These are phyloP conservation scores for Saguinus imperator DNA, from an alignment of 2,113 vertebrate genomes.

Conservation along the genomic window DNA sequence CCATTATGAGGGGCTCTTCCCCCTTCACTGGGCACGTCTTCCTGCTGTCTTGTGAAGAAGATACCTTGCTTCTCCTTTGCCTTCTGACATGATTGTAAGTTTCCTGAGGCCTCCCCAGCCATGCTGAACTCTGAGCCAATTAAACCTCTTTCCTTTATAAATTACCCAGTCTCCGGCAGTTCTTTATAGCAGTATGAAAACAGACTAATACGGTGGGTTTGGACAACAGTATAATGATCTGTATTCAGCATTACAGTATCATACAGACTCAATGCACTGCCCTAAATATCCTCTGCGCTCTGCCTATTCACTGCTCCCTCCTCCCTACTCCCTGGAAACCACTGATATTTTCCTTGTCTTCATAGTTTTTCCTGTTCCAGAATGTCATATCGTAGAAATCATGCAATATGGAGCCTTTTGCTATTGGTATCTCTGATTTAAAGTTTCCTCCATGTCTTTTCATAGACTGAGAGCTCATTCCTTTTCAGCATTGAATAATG, in stretches of 20 bases:
- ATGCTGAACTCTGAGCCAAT: no score
- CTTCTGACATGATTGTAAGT: no score
- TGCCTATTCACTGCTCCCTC: neutral
- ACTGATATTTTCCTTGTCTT: neutral
- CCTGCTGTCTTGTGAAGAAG: no score
- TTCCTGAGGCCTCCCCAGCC: no score
- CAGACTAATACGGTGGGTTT: no score
- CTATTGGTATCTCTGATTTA: neutral
- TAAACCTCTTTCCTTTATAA: no score
- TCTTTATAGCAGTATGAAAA: no score
- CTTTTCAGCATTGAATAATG: neutral
- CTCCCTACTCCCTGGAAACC: neutral
- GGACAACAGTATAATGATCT: neutral
- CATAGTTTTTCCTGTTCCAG: neutral
- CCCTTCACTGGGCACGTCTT: no score
- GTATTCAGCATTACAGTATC: neutral
- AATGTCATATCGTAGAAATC: neutral
- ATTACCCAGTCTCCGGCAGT: no score
- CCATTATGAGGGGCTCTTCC: no score
- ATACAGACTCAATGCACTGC: neutral
- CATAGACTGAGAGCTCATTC: neutral
- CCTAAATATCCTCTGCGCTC: neutral
- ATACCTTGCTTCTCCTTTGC: no score
- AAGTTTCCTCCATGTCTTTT: neutral
- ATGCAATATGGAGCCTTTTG: neutral